A percentile compares a stretch with the other conserved stretches of the same genome.
Conservation (phyloP, 2,888 invertebrate species). For the Microdon myrmicae region DNA sequence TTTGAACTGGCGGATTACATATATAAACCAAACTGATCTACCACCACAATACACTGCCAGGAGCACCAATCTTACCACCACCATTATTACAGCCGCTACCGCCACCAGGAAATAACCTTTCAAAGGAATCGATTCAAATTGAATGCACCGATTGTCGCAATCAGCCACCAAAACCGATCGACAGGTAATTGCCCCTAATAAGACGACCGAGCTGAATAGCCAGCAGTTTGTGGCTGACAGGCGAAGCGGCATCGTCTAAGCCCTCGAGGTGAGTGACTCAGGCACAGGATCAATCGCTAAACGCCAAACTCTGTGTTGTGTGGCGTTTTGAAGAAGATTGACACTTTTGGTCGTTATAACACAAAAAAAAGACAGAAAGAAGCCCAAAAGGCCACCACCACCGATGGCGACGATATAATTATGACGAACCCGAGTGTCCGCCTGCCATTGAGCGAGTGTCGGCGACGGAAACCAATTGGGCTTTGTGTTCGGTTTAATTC, state of each 20-base stretch:
- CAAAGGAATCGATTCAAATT: constrained; percentile 33
- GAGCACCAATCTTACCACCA: not conserved
- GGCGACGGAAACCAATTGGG: constrained; percentile 32
- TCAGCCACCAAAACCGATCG: constrained; percentile 42
- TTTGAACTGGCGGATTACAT: too few relatives aligned
- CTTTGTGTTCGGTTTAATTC: constrained; percentile 14
- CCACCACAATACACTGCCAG: too few relatives aligned
- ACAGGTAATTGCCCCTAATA: constrained; percentile 47
- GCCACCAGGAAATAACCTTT: constrained; percentile 33
- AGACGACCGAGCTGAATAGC: constrained; percentile 6
- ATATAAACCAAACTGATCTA: too few relatives aligned
- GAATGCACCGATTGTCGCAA: constrained; percentile 25
- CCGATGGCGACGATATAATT: constrained; percentile 48
- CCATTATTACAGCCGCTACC: constrained; percentile 1
- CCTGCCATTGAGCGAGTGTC: constrained; percentile 17
- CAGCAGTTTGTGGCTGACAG: not conserved
- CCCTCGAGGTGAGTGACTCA: constrained; percentile 24
- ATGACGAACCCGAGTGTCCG: constrained; percentile 36
- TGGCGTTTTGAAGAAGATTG: constrained; percentile 46
- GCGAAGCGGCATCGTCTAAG: constrained; percentile 21
- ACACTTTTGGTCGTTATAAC: constrained; percentile 41
- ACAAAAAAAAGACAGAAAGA: constrained; percentile 6
- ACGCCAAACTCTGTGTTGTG: constrained; percentile 36
- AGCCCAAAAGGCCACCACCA: constrained; percentile 13
- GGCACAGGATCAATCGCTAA: constrained; percentile 20